Evolutionary conservation across 2,888 invertebrate species (phyloP), one percentile per base, ranked within the genome.

Genomic region (Nipponacmea schrenckii): DNA sequence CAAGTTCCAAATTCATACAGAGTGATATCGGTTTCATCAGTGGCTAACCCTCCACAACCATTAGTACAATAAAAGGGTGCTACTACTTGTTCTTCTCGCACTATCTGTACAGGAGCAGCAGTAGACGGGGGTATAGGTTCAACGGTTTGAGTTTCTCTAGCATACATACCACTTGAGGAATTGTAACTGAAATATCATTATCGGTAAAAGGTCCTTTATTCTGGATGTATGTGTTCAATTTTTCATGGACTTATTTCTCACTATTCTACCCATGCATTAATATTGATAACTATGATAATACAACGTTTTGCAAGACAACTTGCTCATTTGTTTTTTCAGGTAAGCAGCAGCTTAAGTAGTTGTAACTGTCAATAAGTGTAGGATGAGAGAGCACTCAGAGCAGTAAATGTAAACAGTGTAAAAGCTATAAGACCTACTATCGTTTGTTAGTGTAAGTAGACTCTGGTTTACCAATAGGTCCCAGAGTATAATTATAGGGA

Each of bases 31-130:
- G 68, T 77, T 17, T 68, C 71, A 65, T 72, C 71, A 7, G 69
- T 75, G 3, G 15, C 15, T 39, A 67, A 70, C 17, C 80, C 80
- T n/a, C 80, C 80, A 77, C 80, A 80, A 20, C 80, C 80, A 17
- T 62, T n/a, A 17, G 50, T 45, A 72, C 80, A 80, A 62, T 76
- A 79, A 66, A 75, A 77, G n/a, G 80, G 79, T 17, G 80, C 78
- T 15, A 76, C 73, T 20, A 74, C 46, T 50, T 76, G 62, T 50
- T 78, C 80, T 17, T 71, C 73, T 46, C 72, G 20, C 14, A 46
- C 66, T 0, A 71, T n/a, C 20, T 46, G 45, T 27, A 48, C 62
- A 20, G 67, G 71, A 31, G 74, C 24, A 12, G 62, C 63, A 4
- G 68, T 67, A 26, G 64, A 27, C 20, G 79, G 78, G 15, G 79